phyloP scores from a whole-genome alignment of 2,888 invertebrate genomes.

The Eilema sororculum region DNA sequence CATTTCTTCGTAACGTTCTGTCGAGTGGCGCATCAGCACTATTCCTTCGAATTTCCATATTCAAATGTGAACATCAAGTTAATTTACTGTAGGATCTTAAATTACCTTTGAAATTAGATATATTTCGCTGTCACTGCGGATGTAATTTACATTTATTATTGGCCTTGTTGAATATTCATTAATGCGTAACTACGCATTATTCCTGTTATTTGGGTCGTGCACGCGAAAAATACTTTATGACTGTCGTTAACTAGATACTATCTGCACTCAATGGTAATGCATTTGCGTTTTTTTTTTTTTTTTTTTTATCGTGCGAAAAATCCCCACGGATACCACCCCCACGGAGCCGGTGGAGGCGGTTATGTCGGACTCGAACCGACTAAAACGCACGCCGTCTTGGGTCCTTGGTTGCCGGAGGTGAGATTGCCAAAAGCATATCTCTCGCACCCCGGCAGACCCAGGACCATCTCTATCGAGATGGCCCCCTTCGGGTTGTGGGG shows the following conservation, averaged over 20 bases:
- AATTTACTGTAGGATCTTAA: constrained; percentile 68
- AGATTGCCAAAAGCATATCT: too few relatives aligned
- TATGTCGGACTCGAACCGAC: too few relatives aligned
- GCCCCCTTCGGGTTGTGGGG: too few relatives aligned
- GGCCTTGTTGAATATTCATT: constrained; percentile 68
- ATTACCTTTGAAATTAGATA: constrained; percentile 73
- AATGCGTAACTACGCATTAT: constrained; percentile 43
- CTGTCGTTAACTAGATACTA: constrained; percentile 48
- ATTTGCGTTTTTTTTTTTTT: too few relatives aligned
- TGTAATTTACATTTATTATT: constrained; percentile 73
- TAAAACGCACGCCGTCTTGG: too few relatives aligned
- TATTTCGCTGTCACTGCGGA: constrained; percentile 68
- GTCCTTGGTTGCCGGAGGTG: too few relatives aligned
- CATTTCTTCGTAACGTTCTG: constrained; percentile 31
- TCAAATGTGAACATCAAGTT: constrained; percentile 66
- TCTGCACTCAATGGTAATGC: constrained; percentile 42
- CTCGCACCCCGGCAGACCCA: too few relatives aligned
- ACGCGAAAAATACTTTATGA: constrained; percentile 52
- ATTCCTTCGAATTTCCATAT: constrained; percentile 60
- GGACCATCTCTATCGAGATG: too few relatives aligned
- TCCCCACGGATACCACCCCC: too few relatives aligned
- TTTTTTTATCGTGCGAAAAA: too few relatives aligned
- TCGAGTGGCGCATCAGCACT: constrained; percentile 41
- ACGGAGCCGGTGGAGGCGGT: too few relatives aligned
- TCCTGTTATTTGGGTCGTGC: constrained; percentile 42